phyloP scores from a whole-genome alignment of 2,797 vertebrate genomes.

The Tokudaia muenninki region DNA sequence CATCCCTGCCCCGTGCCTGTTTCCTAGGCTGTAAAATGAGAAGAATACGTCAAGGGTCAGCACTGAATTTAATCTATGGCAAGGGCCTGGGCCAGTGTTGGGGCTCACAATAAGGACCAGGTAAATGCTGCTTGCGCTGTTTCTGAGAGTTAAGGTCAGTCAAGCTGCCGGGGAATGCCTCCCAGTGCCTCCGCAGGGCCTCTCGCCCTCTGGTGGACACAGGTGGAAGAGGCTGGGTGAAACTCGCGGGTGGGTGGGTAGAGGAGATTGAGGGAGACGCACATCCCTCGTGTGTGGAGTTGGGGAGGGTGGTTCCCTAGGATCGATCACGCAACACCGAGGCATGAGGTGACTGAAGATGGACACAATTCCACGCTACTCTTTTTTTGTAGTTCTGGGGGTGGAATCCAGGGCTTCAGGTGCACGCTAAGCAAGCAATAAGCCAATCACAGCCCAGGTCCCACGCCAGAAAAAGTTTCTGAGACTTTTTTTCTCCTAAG shows the following conservation, averaged over 20 bases:
- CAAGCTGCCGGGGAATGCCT: background rate
- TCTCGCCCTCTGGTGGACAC: conserved; percentile 58
- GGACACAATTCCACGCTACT: background rate
- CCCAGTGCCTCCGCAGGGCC: background rate
- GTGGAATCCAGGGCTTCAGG: background rate
- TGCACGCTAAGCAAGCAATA: background rate
- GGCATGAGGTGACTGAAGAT: background rate
- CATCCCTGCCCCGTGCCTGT: background rate
- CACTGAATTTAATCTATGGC: background rate
- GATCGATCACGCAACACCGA: background rate
- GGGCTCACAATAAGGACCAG: too few relatives aligned
- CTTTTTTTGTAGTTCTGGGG: background rate
- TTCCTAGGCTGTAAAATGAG: background rate
- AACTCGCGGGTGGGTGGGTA: background rate
- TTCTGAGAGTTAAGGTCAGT: background rate
- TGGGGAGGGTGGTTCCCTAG: background rate
- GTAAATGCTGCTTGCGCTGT: background rate
- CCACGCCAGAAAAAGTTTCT: background rate
- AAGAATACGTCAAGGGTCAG: background rate
- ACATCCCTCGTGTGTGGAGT: background rate
- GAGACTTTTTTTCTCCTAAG: background rate
- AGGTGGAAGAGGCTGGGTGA: conserved; percentile 7
- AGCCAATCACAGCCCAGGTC: background rate
- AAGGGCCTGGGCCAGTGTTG: background rate
- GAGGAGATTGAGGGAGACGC: background rate